Conservation (phyloP, 2,113 vertebrate species). For the Coturnix japonica region DNA sequence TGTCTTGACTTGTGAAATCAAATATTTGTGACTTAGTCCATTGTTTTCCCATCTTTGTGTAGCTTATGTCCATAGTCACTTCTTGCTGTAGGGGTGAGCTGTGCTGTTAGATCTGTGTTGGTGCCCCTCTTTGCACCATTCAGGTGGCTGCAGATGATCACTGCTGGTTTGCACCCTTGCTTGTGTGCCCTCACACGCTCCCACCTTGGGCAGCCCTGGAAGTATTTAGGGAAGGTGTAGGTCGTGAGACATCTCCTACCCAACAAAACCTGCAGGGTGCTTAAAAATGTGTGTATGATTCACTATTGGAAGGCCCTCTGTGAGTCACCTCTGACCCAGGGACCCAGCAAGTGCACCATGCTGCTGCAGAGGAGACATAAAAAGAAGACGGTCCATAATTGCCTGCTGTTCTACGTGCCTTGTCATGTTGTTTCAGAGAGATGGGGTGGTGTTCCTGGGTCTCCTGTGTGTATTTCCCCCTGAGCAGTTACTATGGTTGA, state of each 20-base stretch:
- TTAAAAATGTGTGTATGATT: conserved; percentile 18
- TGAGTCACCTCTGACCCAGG: conserved; percentile 57
- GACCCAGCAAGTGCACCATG: conserved; percentile 1
- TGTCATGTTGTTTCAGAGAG: background rate
- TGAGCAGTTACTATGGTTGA: background rate
- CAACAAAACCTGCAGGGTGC: conserved; percentile 38
- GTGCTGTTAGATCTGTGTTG: background rate
- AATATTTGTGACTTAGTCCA: conserved; percentile 27
- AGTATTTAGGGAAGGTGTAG: conserved; percentile 54
- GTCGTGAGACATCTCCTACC: conserved; percentile 46
- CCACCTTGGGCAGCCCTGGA: background rate
- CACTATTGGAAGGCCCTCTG: conserved; percentile 39
- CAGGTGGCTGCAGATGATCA: background rate
- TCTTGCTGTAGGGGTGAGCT: background rate
- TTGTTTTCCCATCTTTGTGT: background rate
- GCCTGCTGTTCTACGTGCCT: background rate
- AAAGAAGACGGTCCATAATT: conserved; percentile 32
- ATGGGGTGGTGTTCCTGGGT: conserved; percentile 39
- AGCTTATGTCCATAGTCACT: accelerated
- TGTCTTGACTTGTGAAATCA: conserved; percentile 45
- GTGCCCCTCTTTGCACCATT: background rate
- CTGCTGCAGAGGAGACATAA: conserved; percentile 7
- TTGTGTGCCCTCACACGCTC: background rate
- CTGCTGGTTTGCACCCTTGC: background rate
- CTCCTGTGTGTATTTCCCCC: background rate